Evolutionary conservation across 35 echinoderm and acorn worm species (phyloP).

Genomic region (Acanthaster planci): DNA sequence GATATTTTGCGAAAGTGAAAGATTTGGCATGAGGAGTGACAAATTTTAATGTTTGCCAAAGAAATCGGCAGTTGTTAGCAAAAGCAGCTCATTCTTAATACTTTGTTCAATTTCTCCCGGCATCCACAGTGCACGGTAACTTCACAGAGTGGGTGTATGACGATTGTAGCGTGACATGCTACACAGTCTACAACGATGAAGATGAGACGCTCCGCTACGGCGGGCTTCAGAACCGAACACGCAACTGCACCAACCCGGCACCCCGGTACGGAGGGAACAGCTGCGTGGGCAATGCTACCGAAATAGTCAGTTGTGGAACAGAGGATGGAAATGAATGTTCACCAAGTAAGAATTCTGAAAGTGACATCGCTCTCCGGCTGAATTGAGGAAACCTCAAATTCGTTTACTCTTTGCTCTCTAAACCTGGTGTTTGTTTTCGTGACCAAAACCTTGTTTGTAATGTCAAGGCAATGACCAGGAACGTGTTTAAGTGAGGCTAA

Average conservation of each 20-base stretch:
- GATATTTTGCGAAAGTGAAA: too few species aligned
- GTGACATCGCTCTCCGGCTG: not conserved
- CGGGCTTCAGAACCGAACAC: constrained; percentile 56
- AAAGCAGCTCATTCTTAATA: too few species aligned
- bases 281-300: constrained; percentile 52
- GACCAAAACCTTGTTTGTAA: too few species aligned
- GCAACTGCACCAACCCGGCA: constrained; percentile 67
- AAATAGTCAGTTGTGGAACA: constrained; percentile 69
- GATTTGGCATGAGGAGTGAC: too few species aligned
- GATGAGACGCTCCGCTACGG: constrained; percentile 55
- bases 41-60: too few species aligned
- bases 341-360: constrained; percentile 44
- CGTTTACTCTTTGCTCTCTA: too few species aligned
- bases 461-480: too few species aligned
- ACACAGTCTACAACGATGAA: constrained; percentile 52
- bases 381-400: too few species aligned
- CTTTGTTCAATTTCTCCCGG: not conserved
- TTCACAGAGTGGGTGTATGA: constrained; percentile 63
- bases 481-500: too few species aligned
- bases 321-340: constrained; percentile 79
- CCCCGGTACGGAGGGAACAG: constrained; percentile 62
- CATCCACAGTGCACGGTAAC: constrained; percentile 70
- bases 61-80: too few species aligned
- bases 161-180: constrained; percentile 74
- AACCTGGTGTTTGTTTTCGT: too few species aligned